Percentiles rank a stretch among this genome's conserved stretches.
Conservation (phyloP, 1,140 invertebrate species). For the Dinoponera quadriceps region DNA sequence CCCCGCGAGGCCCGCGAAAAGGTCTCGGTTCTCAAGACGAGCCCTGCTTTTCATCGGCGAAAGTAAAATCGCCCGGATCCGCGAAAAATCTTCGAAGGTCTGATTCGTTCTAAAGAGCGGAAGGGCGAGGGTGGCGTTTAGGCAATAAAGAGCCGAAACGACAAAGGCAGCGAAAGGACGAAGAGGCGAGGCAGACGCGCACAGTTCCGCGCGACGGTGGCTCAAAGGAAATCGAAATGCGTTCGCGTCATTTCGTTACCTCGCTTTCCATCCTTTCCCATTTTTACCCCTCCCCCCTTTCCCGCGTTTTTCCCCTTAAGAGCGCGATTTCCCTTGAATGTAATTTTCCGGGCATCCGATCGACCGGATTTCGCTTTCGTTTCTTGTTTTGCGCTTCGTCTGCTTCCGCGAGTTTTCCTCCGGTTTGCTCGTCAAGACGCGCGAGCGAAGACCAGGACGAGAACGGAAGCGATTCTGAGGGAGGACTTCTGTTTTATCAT, state of each 20-base stretch:
- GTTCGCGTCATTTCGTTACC: constrained; percentile 71
- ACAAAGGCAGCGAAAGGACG: constrained; percentile 57
- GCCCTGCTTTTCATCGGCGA: constrained; percentile 28
- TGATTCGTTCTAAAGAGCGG: constrained; percentile 52
- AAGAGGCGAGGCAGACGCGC: constrained; percentile 17
- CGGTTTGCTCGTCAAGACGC: constrained; percentile 38
- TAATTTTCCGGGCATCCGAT: constrained; percentile 71
- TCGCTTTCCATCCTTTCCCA: constrained; percentile 3
- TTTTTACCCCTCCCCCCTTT: background rate
- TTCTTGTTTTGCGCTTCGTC: constrained; percentile 71
- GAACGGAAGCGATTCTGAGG: background rate
- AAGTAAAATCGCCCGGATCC: constrained; percentile 50
- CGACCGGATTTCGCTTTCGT: constrained; percentile 70
- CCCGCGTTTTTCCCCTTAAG: constrained; percentile 45
- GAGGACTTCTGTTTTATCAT: constrained; percentile 7
- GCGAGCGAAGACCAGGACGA: background rate
- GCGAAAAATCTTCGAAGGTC: constrained; percentile 50
- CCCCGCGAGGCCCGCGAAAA: background rate
- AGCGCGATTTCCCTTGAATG: constrained; percentile 62
- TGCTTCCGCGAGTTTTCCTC: constrained; percentile 26
- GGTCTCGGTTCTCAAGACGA: constrained; percentile 26
- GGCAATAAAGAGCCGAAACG: constrained; percentile 57
- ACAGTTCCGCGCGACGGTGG: constrained; percentile 22
- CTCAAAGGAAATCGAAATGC: constrained; percentile 73
- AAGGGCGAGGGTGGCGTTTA: constrained; percentile 43